Conservation (phyloP, 1,140 invertebrate genomes). For the Leptoteleia sp. region DNA sequence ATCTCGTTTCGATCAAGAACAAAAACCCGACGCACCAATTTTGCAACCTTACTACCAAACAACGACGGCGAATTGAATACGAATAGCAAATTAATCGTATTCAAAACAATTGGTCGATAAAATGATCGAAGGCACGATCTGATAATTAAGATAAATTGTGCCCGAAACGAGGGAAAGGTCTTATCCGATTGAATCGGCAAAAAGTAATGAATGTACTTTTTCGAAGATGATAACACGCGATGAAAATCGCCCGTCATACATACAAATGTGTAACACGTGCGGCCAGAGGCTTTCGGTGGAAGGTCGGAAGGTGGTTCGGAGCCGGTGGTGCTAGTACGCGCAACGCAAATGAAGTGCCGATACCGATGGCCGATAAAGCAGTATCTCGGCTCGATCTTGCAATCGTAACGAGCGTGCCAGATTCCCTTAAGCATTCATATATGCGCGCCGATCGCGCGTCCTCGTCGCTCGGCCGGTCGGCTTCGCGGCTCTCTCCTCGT, state of each 20-base stretch:
- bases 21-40: too few species aligned
- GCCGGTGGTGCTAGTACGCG: constrained; percentile 10
- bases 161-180: constrained; percentile 35
- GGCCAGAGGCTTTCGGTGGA: constrained; percentile 21
- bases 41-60: too few species aligned
- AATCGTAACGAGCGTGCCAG: constrained; percentile 74
- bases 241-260: constrained; percentile 65
- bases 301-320: constrained; percentile 38
- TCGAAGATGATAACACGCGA: constrained; percentile 61
- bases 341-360: constrained; percentile 69
- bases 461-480: neutral
- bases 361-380: constrained; percentile 70
- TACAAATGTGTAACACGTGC: constrained; percentile 64
- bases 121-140: constrained; percentile 48
- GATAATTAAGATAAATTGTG: constrained; percentile 48
- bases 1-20: too few species aligned
- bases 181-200: constrained; percentile 56
- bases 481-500: constrained; percentile 13
- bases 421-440: constrained; percentile 81
- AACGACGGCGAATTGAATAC: too few species aligned
- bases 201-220: constrained; percentile 58
- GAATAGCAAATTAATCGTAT: constrained; percentile 50
- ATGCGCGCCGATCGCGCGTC: constrained; percentile 68
- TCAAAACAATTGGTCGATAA: constrained; percentile 48
- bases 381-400: constrained; percentile 71